A percentile compares a stretch with the other conserved stretches of the same genome.
Evolutionary conservation across 2,113 vertebrate genomes (phyloP).

Genomic region (Marmota monax): DNA sequence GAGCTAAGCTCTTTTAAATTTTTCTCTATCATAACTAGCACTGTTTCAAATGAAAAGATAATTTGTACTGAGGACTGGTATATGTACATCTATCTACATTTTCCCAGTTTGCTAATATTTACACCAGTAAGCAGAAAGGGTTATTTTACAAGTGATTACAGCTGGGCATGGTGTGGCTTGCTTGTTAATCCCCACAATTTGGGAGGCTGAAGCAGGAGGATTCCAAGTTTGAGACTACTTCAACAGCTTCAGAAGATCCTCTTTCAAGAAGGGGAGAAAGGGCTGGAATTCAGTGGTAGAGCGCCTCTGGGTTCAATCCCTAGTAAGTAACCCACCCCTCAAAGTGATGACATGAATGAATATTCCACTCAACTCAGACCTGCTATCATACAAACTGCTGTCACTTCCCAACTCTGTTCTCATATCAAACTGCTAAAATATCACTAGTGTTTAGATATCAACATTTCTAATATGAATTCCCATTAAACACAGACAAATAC

Average conservation of each 20-base stretch:
- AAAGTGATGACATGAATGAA: no score
- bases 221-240: no score
- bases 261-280: no score
- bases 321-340: no score
- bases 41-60: constrained; percentile 16
- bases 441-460: neutral
- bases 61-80: neutral
- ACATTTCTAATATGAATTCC: constrained; percentile 43
- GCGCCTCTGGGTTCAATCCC: no score
- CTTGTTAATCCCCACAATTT: neutral
- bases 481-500: neutral
- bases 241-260: no score
- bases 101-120: neutral
- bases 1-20: constrained; percentile 28
- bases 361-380: no score
- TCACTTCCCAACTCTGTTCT: neutral
- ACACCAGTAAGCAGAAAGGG: neutral
- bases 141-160: neutral
- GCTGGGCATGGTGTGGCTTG: neutral
- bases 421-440: neutral
- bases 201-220: neutral
- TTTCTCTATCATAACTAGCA: neutral
- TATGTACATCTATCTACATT: neutral
- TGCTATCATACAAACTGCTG: no score
- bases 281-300: no score